Conservation (phyloP, 1,140 invertebrate genomes). For the Mesaphorura yosii region DNA sequence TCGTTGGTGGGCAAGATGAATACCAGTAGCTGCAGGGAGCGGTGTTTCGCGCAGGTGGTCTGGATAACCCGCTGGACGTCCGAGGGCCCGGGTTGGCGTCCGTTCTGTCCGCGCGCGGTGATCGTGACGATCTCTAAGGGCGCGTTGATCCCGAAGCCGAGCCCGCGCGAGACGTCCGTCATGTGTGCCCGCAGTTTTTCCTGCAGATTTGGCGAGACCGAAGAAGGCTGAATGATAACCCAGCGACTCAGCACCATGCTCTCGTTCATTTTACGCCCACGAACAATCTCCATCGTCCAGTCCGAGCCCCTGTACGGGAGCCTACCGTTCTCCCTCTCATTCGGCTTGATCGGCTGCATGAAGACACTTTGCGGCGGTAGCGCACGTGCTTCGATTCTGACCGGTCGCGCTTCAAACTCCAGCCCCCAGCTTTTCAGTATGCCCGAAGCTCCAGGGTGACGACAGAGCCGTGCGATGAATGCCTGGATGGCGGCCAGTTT, state of each 20-base stretch:
- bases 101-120: not conserved
- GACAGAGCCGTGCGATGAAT: too few relatives aligned
- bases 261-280: constrained; percentile 17
- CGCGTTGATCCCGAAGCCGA: constrained; percentile 2
- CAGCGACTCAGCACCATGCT: constrained; percentile 35
- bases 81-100: too few relatives aligned
- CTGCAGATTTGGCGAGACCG: not conserved
- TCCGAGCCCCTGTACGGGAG: too few relatives aligned
- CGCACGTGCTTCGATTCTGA: not conserved
- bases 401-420: not conserved
- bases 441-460: not conserved
- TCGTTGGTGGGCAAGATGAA: constrained; percentile 55
- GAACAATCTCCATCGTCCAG: constrained; percentile 28
- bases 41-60: constrained; percentile 37
- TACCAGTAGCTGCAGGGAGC: constrained; percentile 48
- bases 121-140: constrained; percentile 31
- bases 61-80: constrained; percentile 43
- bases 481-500: too few relatives aligned
- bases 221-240: constrained; percentile 36
- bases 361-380: constrained; percentile 1
- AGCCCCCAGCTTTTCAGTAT: not conserved
- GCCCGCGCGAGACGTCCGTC: not conserved
- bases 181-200: constrained; percentile 5
- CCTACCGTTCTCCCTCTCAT: not conserved
- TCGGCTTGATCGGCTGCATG: not conserved